Percentiles rank a stretch among this genome's conserved stretches.
Conservation (phyloP, 1,140 invertebrate genomes). For the Paracyclopina nana region DNA sequence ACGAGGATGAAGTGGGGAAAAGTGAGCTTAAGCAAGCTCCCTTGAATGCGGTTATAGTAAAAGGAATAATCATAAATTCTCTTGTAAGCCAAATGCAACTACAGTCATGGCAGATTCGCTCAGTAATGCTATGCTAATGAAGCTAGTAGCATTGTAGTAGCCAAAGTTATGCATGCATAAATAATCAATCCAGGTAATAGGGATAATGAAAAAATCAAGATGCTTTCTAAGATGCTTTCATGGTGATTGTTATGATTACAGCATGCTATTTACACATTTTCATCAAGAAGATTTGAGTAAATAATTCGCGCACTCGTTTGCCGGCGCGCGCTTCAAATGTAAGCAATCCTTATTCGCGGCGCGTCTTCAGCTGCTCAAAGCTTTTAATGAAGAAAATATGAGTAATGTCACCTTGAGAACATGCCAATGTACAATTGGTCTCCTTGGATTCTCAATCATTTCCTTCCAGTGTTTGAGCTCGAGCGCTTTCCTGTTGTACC, state of each 20-base stretch:
- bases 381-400: background rate
- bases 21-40: background rate
- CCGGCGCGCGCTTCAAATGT: too few relatives aligned
- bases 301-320: background rate
- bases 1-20: background rate
- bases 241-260: background rate
- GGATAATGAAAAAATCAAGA: too few relatives aligned
- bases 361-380: background rate
- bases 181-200: too few relatives aligned
- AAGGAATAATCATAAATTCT: background rate
- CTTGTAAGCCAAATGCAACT: background rate
- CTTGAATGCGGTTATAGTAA: background rate
- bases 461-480: slow-evolving; percentile 40
- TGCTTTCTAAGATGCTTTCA: background rate
- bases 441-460: slow-evolving; percentile 33
- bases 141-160: too few relatives aligned
- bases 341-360: too few relatives aligned
- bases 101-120: background rate
- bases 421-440: slow-evolving; percentile 40
- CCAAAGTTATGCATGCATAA: too few relatives aligned
- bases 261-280: background rate
- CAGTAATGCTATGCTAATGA: background rate
- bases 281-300: background rate
- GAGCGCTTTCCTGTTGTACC: slow-evolving; percentile 37
- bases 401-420: slow-evolving; percentile 25